Conservation (phyloP, 1,140 invertebrate species). For the Melipona quadrifasciata region DNA sequence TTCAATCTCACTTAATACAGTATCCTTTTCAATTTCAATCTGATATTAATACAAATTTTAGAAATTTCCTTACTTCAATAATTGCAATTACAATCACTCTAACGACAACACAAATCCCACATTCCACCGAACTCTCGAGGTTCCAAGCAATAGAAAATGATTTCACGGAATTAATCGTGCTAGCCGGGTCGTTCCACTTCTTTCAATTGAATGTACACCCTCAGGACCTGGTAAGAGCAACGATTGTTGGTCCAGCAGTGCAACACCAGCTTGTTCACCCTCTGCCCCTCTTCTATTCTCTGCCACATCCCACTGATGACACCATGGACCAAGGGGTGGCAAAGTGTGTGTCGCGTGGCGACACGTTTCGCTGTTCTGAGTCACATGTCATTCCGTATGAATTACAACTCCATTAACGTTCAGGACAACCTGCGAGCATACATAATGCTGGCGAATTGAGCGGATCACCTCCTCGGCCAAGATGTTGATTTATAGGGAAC, state of each 20-base stretch:
- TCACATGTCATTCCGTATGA: slow-evolving; percentile 65
- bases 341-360: slow-evolving; percentile 61
- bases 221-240: background rate
- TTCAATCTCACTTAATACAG: background rate
- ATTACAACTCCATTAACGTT: slow-evolving; percentile 77
- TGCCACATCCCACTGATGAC: slow-evolving; percentile 42
- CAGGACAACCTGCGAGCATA: slow-evolving; percentile 47
- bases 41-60: background rate
- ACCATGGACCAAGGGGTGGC: slow-evolving; percentile 9
- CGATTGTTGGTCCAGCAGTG: slow-evolving; percentile 12
- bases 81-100: background rate
- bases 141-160: background rate
- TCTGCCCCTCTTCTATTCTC: slow-evolving; percentile 15
- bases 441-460: slow-evolving; percentile 37
- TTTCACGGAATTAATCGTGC: slow-evolving; percentile 10
- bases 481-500: slow-evolving; percentile 56
- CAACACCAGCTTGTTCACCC: slow-evolving; percentile 8
- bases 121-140: background rate
- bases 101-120: background rate
- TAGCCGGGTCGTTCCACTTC: slow-evolving; percentile 35
- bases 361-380: slow-evolving; percentile 62
- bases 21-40: background rate
- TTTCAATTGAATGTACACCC: slow-evolving; percentile 40
- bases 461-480: slow-evolving; percentile 24
- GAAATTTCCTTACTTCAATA: too few relatives aligned